Percentiles rank a stretch among this genome's conserved stretches.
These are phyloP conservation scores for Crenichthys baileyi DNA, from an alignment of 2,797 vertebrate genomes.

Conservation along the genomic window DNA sequence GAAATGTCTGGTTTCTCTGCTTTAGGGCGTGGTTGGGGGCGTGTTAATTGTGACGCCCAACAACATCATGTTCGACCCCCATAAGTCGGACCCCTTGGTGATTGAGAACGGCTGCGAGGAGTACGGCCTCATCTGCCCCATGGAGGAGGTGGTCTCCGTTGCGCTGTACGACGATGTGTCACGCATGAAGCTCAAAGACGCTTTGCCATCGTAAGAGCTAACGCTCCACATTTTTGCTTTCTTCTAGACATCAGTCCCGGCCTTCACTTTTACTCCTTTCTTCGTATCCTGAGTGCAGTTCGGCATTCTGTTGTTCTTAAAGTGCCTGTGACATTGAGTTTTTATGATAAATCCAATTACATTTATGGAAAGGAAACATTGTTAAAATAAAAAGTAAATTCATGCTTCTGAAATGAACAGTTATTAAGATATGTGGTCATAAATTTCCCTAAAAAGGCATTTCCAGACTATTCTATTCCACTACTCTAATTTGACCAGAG, in stretches of 20 bases:
- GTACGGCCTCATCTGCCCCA: conserved; percentile 97
- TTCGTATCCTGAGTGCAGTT: conserved; percentile 26
- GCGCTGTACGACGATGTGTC: conserved; percentile 97
- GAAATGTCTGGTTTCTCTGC: conserved; percentile 11
- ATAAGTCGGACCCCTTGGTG: conserved; percentile 97
- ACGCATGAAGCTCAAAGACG: conserved; percentile 97
- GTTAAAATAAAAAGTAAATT: too few species aligned
- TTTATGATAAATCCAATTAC: too few species aligned
- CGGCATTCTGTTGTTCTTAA: conserved; percentile 1
- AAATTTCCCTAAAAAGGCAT: too few species aligned
- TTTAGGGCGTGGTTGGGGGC: conserved; percentile 95
- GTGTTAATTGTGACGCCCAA: conserved; percentile 99
- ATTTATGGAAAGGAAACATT: too few species aligned
- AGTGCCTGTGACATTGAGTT: too few species aligned
- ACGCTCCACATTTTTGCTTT: background rate
- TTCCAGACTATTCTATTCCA: too few species aligned
- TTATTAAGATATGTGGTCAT: too few species aligned
- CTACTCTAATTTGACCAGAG: too few species aligned
- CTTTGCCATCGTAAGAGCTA: conserved; percentile 94
- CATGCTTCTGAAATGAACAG: too few species aligned
- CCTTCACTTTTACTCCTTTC: conserved; percentile 6
- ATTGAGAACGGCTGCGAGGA: conserved; percentile 98
- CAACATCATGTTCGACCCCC: conserved; percentile 99
- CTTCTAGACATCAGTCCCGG: background rate
- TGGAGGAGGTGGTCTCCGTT: conserved; percentile 97